Evolutionary conservation across 2,797 vertebrate genomes (phyloP), one percentile per base, ranked within the genome.

Genomic region (Melanotaenia nigrans): DNA sequence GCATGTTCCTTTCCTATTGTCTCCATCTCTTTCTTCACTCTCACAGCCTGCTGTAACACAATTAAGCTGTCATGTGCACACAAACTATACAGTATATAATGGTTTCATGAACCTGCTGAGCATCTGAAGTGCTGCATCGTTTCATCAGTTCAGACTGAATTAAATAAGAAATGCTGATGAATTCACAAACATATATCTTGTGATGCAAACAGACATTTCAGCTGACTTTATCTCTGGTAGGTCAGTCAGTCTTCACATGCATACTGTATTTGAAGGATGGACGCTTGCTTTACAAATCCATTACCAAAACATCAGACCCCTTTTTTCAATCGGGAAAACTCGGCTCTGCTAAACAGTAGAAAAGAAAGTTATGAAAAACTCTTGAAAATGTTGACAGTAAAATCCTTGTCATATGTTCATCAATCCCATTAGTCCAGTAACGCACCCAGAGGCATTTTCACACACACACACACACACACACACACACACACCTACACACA

Each of bases 391-490:
- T 28, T 16, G 45, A 81, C 74, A 84, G 79, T 45, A 45, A 61
- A 70, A 75, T 55, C 77, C 75, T 77, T 82, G 82, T 88, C 81
- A 67, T 72, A 71, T n/a, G 16, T 74, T 72, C 75, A 88, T 85
- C 76, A 83, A 80, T 89, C 82, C 83, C 57, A 69, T 81, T 60
- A 49, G 40, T 60, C 30, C 62, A 75, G 63, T 75, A 75, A 90
- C 38, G 47, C 53, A 51, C 61, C 62, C 61, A 4, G n/a, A 68
- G 69, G 71, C 71, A 57, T 79, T 78, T 77, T 33, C 62, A 78
- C 69, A 69, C 25, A 33, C 63, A 63, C 51, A 70, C 54, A 57
- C 47, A 63, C n/a, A 10, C 14, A 35, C 35, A 68, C 58, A 73
- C 54, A 57, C 47, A 63, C n/a, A 10, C 14, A 35, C 35, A 68